Evolutionary conservation across 2,113 vertebrate genomes (phyloP).

Genomic region (Vidua chalybeata): DNA sequence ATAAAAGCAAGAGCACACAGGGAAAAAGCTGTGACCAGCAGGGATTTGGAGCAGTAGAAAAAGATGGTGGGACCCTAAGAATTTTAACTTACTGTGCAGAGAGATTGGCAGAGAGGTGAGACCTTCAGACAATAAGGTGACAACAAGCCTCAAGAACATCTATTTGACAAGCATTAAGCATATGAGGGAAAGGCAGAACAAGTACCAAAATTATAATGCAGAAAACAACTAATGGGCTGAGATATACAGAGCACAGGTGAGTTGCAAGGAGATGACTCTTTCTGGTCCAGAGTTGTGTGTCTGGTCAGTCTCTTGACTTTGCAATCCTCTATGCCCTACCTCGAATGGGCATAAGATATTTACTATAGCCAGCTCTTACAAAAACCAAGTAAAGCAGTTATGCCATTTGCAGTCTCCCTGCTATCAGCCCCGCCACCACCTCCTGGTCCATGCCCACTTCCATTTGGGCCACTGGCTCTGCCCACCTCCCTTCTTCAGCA

Average conservation of each 20-base stretch:
- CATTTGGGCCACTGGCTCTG: not conserved
- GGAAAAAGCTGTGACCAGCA: not conserved
- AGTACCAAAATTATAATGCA: not conserved
- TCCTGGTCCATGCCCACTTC: not conserved
- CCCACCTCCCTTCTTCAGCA: not conserved
- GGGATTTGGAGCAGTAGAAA: not conserved
- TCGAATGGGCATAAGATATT: accelerated
- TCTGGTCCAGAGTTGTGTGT: not conserved
- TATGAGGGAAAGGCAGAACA: not conserved
- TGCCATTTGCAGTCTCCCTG: not conserved
- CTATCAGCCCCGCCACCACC: not conserved
- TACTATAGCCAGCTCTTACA: not conserved
- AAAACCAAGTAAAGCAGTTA: not conserved
- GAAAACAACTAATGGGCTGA: not conserved
- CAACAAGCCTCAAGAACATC: not conserved
- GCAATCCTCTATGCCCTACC: not conserved
- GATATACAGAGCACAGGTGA: not conserved
- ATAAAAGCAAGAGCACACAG: not conserved
- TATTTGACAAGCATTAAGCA: not conserved
- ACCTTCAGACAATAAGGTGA: not conserved
- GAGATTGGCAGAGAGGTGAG: not conserved
- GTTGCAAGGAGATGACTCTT: not conserved
- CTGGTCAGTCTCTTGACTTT: not conserved
- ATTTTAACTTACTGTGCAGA: not conserved
- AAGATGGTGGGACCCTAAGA: not conserved